Evolutionary conservation across 1,140 invertebrate species (phyloP).

Genomic region (Dysdera silvatica): DNA sequence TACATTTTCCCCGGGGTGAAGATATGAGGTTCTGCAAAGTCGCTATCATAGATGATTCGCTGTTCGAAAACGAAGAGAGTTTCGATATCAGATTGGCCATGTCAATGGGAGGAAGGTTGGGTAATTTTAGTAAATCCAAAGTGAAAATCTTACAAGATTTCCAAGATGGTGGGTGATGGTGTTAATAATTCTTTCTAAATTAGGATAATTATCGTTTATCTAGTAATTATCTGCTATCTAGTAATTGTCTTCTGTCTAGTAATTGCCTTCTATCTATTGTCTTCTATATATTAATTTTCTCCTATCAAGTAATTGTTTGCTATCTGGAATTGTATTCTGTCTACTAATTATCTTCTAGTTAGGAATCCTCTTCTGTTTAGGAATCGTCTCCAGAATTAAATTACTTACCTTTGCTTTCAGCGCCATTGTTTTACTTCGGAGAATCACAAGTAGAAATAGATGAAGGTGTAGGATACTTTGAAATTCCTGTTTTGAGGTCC

Average conservation of each 20-base stretch:
- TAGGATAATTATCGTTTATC: too few species aligned
- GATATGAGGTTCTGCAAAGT: conserved; percentile 41
- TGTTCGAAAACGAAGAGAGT: conserved; percentile 44
- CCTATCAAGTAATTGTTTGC: too few species aligned
- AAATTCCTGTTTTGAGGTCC: conserved; percentile 41
- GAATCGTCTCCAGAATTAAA: too few species aligned
- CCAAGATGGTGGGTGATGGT: conserved; percentile 40
- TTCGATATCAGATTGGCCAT: conserved; percentile 42
- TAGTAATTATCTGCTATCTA: too few species aligned
- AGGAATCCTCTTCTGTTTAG: too few species aligned
- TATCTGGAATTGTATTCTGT: too few species aligned
- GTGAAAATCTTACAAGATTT: conserved; percentile 40
- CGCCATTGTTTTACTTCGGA: conserved; percentile 43
- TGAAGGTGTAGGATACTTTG: conserved; percentile 41
- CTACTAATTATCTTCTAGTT: too few species aligned
- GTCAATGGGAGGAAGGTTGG: conserved; percentile 42
- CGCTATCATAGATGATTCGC: conserved; percentile 45
- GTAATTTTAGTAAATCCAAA: conserved; percentile 31
- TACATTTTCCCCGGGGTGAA: conserved; percentile 43
- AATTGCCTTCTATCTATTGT: too few species aligned
- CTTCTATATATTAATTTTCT: too few species aligned
- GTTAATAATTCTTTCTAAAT: not conserved
- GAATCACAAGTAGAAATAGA: conserved; percentile 40
- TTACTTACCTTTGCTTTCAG: conserved; percentile 39
- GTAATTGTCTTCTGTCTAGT: too few species aligned